Evolutionary conservation across 2,113 vertebrate genomes (phyloP), one percentile per base, ranked within the genome.

Genomic region (Colaptes auratus): DNA sequence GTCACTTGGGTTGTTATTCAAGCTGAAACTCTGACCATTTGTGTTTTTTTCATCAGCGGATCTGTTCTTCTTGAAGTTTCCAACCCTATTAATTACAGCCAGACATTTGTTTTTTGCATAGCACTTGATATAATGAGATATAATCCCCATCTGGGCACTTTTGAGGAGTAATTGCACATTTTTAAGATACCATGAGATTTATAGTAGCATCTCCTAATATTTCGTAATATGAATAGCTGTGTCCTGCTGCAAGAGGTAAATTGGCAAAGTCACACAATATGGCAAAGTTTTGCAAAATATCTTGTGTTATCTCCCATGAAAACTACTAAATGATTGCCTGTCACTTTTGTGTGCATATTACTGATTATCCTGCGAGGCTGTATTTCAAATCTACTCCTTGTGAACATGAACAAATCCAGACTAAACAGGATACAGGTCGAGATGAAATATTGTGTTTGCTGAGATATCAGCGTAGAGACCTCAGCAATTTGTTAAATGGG

Each of bases 81-180:
- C 88, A 90, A 52, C 8, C 33, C 85, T 80, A 94, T 96, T 88
- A 91, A 86, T 96, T 95, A 84, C 76, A 88, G 76, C 44, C 63
- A 92, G 89, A 81, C 91, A 50, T 88, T 95, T 90, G 82, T 28
- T 90, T 96, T 92, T 95, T 81, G 63, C 85, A 42, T 69, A 84
- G 73, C 55, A 69, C 88, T 95, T 86, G 90, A 94, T 90, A 82
- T 90, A 95, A 94, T 90, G 91, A 95, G 91, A 90, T 90, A 82
- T 86, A 95, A 96, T 94, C 88, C 93, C 93, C 94, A 93, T 93
- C 91, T 96, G 93, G 80, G 91, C 73, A 91, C 90, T 96, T 86
- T 53, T 46, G 72, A 91, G 93, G 94, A 96, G 73, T 88, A 93
- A 95, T 95, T 91, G 88, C 70, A 93, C 35, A 25, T 96, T 95